These are phyloP conservation scores for Asobara japonica DNA, from an alignment of 1,140 invertebrate genomes.

Conservation along the genomic window DNA sequence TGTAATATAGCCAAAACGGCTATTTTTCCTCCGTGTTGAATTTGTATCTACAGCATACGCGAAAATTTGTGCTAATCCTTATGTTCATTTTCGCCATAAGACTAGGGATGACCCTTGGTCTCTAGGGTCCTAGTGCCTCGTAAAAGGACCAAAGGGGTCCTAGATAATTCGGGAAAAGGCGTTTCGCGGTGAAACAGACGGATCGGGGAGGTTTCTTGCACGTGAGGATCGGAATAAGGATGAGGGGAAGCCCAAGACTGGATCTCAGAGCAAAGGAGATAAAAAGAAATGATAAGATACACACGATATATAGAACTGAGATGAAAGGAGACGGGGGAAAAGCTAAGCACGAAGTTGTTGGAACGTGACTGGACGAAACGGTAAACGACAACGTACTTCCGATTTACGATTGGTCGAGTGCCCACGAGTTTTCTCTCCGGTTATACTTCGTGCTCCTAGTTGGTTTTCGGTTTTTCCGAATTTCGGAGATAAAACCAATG, in stretches of 20 bases:
- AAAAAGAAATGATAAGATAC: conserved; percentile 17
- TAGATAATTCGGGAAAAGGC: conserved; percentile 23
- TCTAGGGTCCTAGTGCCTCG: too few species aligned
- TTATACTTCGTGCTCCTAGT: conserved; percentile 16
- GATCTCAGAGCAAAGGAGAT: background rate
- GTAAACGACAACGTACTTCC: conserved; percentile 43
- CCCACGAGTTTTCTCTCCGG: conserved; percentile 24
- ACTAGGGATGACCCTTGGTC: conserved; percentile 23
- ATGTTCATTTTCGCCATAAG: background rate
- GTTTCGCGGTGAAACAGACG: conserved; percentile 15
- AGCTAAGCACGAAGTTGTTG: conserved; percentile 24
- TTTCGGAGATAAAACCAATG: too few species aligned
- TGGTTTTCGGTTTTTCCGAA: too few species aligned
- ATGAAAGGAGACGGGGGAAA: conserved; percentile 18
- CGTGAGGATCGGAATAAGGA: background rate
- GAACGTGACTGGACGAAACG: conserved; percentile 41
- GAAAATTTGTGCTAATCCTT: too few species aligned
- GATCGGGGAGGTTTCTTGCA: background rate
- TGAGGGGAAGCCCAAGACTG: background rate
- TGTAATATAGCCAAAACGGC: too few species aligned
- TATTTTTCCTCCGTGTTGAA: too few species aligned
- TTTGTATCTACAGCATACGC: too few species aligned
- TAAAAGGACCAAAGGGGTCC: conserved; percentile 6
- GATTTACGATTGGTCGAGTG: conserved; percentile 39
- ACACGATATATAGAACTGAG: conserved; percentile 7